Evolutionary conservation across 64 coral and sea anemone species (phyloP).

Genomic region (Trachythela sp.): DNA sequence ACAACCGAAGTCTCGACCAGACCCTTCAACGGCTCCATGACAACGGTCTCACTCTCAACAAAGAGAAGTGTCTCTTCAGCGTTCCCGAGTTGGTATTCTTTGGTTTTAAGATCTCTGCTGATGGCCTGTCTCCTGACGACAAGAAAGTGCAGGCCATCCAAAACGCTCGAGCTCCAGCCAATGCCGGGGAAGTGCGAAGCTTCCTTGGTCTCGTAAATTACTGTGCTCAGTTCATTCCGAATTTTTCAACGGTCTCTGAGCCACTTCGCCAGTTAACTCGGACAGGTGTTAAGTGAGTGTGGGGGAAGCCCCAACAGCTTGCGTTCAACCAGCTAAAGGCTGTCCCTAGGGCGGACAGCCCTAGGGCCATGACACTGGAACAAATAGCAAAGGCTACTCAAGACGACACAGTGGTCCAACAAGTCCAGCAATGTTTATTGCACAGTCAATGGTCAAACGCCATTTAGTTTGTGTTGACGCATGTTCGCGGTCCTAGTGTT

Average conservation of each 20-base stretch:
- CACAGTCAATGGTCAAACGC: no score
- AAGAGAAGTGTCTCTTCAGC: not conserved
- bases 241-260: not conserved
- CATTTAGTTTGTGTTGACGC: no score
- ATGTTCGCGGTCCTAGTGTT: no score
- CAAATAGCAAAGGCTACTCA: no score
- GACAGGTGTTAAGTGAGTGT: not conserved
- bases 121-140: not conserved
- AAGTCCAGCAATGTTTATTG: no score
- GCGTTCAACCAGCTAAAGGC: not conserved
- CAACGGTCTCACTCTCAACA: not conserved
- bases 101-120: conserved; percentile 21
- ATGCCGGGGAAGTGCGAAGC: not conserved
- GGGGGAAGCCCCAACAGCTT: not conserved
- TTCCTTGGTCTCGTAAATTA: not conserved
- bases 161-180: not conserved
- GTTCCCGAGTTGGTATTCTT: not conserved
- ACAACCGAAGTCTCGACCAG: not conserved
- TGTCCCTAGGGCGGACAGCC: no score
- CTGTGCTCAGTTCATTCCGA: not conserved
- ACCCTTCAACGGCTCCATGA: not conserved
- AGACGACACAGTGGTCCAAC: no score
- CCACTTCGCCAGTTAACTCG: not conserved
- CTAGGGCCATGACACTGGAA: not conserved
- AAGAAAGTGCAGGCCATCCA: not conserved